phyloP scores from a whole-genome alignment of 2,113 vertebrate species.

The Elanus axillaris region DNA sequence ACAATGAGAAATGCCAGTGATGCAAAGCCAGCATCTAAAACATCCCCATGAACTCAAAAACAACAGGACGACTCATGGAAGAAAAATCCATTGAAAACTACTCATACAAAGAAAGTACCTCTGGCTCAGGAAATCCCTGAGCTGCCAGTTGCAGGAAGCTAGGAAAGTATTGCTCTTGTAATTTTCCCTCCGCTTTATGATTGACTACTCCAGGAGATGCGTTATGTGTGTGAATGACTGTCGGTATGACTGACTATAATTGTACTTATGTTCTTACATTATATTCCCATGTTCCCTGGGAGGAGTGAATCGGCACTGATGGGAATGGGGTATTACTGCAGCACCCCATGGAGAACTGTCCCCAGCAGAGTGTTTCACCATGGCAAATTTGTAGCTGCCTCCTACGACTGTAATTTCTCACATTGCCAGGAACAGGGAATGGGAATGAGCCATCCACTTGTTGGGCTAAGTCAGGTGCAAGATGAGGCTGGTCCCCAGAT shows the following conservation, averaged over 20 bases:
- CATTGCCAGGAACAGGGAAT: neutral
- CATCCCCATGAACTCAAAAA: neutral
- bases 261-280: neutral
- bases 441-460: neutral
- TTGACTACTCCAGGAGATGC: neutral
- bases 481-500: neutral
- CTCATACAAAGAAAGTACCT: constrained; percentile 4
- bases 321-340: neutral
- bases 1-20: neutral
- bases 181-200: neutral
- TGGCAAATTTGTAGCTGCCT: neutral
- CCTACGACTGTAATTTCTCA: neutral
- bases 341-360: neutral
- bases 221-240: neutral
- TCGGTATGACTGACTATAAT: neutral
- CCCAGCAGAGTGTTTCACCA: neutral
- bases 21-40: neutral
- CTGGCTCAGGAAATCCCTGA: neutral
- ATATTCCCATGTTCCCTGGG: neutral
- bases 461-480: neutral
- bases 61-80: neutral
- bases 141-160: neutral
- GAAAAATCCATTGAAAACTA: constrained; percentile 24
- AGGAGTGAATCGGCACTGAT: rapidly evolving
- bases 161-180: neutral